Evolutionary conservation across 1,140 invertebrate genomes (phyloP), one percentile per base, ranked within the genome.

Genomic region (Alviniconcha marisindica): DNA sequence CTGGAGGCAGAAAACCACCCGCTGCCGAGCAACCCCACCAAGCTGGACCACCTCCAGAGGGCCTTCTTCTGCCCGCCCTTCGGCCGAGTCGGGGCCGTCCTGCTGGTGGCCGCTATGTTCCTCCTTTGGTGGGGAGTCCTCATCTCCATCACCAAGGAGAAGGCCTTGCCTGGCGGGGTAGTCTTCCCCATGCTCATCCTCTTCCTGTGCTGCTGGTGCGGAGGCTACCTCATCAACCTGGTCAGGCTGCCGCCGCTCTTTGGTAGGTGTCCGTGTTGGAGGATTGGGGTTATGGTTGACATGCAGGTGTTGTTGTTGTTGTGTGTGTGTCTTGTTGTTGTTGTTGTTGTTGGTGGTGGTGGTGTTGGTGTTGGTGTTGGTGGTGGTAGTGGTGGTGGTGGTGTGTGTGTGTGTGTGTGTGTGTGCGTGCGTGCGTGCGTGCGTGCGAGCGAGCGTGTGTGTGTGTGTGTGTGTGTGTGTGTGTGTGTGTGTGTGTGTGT

Each of bases 241-340:
- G 95, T 96, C n/a, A 96, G 95, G 2, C 93, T 98, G 83, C 97
- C 97, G 12, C 95, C 97, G 0, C 94, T 99, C 0, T 83, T 92
- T 83, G 91, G 90, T 92, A 83, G 85, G 86, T 85, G 12, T 31
- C 44, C 24, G 48, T 2, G 54, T 15, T 5, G 12, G 12, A n/a
- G 54, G 28, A n/a, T n/a, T n/a, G n/a, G n/a, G n/a, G n/a, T n/a
- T n/a, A n/a, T n/a, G n/a, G n/a, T n/a, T n/a, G n/a, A n/a, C n/a
- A n/a, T n/a, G n/a, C n/a, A n/a, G n/a, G 28, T 18, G 66, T 33
- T 33, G 28, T 7, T 33, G 28, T 31, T 33, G 28, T 33, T 10
- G 28, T 71, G 28, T 71, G 66, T 10, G 5, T 54, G 66, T 71
- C 14, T 10, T 1, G 54, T 28, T 40, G 54, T 36, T n/a, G 38